A percentile compares a stretch with the other conserved stretches of the same genome.
These are phyloP conservation scores for Nerophis ophidion DNA, from an alignment of 2,113 vertebrate genomes.

Conservation along the genomic window DNA sequence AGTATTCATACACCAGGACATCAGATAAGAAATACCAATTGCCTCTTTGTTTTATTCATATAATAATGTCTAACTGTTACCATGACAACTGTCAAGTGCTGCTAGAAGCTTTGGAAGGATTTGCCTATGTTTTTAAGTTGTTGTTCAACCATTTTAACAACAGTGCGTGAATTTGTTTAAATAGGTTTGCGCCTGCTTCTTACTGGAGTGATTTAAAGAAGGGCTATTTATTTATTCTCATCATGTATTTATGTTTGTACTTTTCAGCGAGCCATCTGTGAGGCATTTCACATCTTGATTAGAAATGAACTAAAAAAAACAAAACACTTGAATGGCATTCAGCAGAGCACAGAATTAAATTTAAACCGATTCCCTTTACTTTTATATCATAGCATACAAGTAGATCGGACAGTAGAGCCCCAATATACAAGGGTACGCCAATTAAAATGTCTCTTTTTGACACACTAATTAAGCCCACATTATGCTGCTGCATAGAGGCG, in stretches of 20 bases:
- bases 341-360: not conserved
- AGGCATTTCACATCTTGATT: conserved; percentile 8
- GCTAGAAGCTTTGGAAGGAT: conserved; percentile 15
- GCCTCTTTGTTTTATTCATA: conserved; percentile 62
- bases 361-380: no score
- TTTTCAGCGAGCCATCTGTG: conserved; percentile 31
- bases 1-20: conserved; percentile 38
- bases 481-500: no score
- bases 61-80: conserved; percentile 45
- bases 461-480: no score
- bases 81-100: conserved; percentile 50
- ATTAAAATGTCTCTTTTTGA: no score
- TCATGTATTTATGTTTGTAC: conserved; percentile 1
- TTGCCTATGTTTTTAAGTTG: not conserved
- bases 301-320: conserved; percentile 7
- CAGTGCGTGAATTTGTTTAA: not conserved
- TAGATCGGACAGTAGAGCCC: no score
- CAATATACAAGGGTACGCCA: no score
- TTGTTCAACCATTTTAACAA: conserved; percentile 1
- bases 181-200: conserved; percentile 12
- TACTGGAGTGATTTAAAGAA: conserved; percentile 18
- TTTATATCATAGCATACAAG: no score
- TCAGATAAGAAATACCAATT: conserved; percentile 59
- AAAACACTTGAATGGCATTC: conserved; percentile 12
- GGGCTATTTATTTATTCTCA: conserved; percentile 1